phyloP scores from a whole-genome alignment of 2,113 vertebrate species.

The Eretmochelys imbricata region DNA sequence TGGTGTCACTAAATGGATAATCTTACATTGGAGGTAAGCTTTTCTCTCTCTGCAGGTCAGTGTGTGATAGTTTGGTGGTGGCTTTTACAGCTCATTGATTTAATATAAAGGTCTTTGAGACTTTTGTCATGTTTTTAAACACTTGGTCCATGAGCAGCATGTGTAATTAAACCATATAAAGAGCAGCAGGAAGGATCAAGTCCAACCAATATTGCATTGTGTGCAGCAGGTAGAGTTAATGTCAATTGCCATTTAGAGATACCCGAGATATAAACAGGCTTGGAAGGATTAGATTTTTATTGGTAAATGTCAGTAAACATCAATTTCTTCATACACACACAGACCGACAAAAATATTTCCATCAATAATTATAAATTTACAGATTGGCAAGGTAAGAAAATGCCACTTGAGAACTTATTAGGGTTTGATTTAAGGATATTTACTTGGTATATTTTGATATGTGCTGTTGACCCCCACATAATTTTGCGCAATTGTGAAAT shows the following conservation, averaged over 20 bases:
- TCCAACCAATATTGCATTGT: not conserved
- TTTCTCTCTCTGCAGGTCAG: not conserved
- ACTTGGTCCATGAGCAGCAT: not conserved
- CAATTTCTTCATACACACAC: too few relatives aligned
- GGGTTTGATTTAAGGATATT: too few relatives aligned
- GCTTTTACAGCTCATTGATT: not conserved
- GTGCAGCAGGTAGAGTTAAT: constrained; percentile 31
- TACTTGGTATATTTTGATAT: too few relatives aligned
- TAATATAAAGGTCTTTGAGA: not conserved
- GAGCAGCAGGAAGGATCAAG: not conserved
- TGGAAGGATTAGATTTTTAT: too few relatives aligned
- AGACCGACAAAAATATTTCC: too few relatives aligned
- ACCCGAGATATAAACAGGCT: too few relatives aligned
- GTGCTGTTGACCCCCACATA: too few relatives aligned
- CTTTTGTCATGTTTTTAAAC: not conserved
- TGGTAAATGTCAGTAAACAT: too few relatives aligned
- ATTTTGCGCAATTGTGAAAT: too few relatives aligned
- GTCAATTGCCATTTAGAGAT: not conserved
- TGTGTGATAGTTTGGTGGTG: not conserved
- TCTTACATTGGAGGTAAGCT: not conserved
- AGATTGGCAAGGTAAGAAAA: too few relatives aligned
- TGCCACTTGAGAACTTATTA: too few relatives aligned
- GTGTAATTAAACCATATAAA: not conserved
- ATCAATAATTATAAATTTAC: too few relatives aligned
- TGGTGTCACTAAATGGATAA: not conserved